These are phyloP conservation scores for Epicampocera succincta DNA, from an alignment of 2,888 invertebrate species.

Conservation along the genomic window DNA sequence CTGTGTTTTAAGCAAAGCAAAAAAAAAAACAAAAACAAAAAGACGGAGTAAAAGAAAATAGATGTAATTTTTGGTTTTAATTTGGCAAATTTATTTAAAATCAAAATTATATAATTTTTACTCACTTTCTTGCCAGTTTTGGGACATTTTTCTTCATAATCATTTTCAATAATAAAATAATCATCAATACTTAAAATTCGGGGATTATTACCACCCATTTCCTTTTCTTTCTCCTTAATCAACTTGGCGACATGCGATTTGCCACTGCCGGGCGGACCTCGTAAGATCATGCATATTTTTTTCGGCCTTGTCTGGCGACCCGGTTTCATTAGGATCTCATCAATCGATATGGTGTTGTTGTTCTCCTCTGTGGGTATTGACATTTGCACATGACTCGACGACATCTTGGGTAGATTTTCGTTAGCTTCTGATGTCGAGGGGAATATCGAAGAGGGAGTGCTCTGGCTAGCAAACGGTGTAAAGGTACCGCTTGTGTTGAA, in stretches of 20 bases:
- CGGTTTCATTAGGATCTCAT: conserved; percentile 91
- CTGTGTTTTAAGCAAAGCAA: conserved; percentile 70
- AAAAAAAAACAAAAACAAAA: background rate
- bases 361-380: conserved; percentile 77
- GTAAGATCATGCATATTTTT: conserved; percentile 91
- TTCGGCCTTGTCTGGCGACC: conserved; percentile 90
- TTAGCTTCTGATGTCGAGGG: conserved; percentile 77
- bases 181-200: conserved; percentile 96
- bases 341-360: conserved; percentile 85
- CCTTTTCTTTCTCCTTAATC: conserved; percentile 91
- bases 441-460: conserved; percentile 70
- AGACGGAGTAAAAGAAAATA: too few species aligned
- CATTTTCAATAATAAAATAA: conserved; percentile 95
- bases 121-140: conserved; percentile 80
- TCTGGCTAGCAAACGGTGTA: conserved; percentile 8
- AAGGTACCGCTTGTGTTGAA: conserved; percentile 47
- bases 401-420: conserved; percentile 69
- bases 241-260: conserved; percentile 95
- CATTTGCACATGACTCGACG: conserved; percentile 73
- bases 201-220: conserved; percentile 93
- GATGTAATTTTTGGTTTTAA: background rate
- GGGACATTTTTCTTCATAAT: conserved; percentile 84
- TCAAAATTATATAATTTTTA: background rate
- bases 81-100: background rate
- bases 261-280: conserved; percentile 97